Evolutionary conservation across 2,113 vertebrate species (phyloP).

Genomic region (Atractosteus spatula): DNA sequence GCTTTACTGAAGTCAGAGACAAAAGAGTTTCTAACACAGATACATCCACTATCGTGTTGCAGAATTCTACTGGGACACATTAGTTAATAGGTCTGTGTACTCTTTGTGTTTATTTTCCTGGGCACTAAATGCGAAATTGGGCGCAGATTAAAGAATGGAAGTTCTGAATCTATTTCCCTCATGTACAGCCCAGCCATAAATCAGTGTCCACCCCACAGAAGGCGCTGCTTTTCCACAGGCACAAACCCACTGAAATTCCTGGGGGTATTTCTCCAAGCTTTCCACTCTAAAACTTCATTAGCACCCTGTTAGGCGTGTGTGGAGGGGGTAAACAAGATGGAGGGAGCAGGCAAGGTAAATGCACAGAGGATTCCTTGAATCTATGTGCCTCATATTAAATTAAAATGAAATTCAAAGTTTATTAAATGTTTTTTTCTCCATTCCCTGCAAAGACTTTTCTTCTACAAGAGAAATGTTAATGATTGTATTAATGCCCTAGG

Average conservation of each 20-base stretch:
- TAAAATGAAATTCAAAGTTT: no score
- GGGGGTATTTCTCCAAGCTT: slow-evolving; percentile 64
- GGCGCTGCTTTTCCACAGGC: slow-evolving; percentile 50
- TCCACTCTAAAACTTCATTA: slow-evolving; percentile 47
- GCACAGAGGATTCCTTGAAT: no score
- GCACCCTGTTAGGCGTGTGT: slow-evolving; percentile 21
- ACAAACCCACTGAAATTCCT: slow-evolving; percentile 71
- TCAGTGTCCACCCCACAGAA: slow-evolving; percentile 54
- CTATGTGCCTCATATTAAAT: no score
- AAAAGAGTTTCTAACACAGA: slow-evolving; percentile 17
- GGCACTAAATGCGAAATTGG: slow-evolving; percentile 46
- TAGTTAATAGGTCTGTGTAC: not conserved
- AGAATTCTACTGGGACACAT: no score
- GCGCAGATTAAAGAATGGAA: slow-evolving; percentile 59
- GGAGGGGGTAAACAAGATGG: not conserved
- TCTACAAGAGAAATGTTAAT: no score
- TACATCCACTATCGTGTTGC: slow-evolving; percentile 15
- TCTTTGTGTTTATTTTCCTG: not conserved
- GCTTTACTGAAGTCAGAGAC: no score
- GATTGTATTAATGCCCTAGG: no score
- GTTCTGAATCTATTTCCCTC: slow-evolving; percentile 37
- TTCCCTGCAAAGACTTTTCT: no score
- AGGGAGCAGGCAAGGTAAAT: no score
- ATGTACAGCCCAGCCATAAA: slow-evolving; percentile 47
- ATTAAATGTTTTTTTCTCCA: no score